Evolutionary conservation across 2,113 vertebrate genomes (phyloP).

Genomic region (Lipophrys pholis): DNA sequence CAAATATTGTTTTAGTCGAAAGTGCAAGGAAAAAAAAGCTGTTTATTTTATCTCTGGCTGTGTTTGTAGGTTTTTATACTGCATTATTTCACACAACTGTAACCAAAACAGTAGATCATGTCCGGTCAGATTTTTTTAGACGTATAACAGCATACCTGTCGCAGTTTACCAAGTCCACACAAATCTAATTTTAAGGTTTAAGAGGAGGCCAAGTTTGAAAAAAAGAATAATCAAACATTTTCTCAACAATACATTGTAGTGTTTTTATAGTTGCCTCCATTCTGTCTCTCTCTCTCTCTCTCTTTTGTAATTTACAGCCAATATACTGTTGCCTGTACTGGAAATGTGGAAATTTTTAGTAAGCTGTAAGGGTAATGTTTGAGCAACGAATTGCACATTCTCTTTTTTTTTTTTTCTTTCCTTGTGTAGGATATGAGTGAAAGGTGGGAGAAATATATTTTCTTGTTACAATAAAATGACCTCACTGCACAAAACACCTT

Average conservation of each 20-base stretch:
- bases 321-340: slow-evolving; percentile 35
- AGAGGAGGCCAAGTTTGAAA: background rate
- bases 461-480: slow-evolving; percentile 36
- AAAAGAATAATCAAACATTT: no score
- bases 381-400: slow-evolving; percentile 55
- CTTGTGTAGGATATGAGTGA: slow-evolving; percentile 13
- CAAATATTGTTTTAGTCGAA: slow-evolving; percentile 33
- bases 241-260: slow-evolving; percentile 26
- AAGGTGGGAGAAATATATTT: slow-evolving; percentile 29
- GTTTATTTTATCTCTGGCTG: slow-evolving; percentile 23
- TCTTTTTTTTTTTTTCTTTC: slow-evolving; percentile 11
- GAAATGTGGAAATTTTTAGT: slow-evolving; percentile 25
- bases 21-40: background rate
- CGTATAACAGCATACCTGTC: slow-evolving; percentile 26
- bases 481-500: slow-evolving; percentile 31
- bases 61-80: slow-evolving; percentile 63
- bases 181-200: slow-evolving; percentile 26
- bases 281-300: slow-evolving; percentile 13
- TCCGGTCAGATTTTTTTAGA: slow-evolving; percentile 47
- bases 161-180: slow-evolving; percentile 40
- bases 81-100: slow-evolving; percentile 43
- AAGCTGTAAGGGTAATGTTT: slow-evolving; percentile 35
- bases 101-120: slow-evolving; percentile 33
- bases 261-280: slow-evolving; percentile 50
- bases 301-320: slow-evolving; percentile 48